A percentile compares a stretch with the other conserved stretches of the same genome.
These are phyloP conservation scores for Drosophila meridiana DNA, from an alignment of 2,888 invertebrate species.

Conservation along the genomic window DNA sequence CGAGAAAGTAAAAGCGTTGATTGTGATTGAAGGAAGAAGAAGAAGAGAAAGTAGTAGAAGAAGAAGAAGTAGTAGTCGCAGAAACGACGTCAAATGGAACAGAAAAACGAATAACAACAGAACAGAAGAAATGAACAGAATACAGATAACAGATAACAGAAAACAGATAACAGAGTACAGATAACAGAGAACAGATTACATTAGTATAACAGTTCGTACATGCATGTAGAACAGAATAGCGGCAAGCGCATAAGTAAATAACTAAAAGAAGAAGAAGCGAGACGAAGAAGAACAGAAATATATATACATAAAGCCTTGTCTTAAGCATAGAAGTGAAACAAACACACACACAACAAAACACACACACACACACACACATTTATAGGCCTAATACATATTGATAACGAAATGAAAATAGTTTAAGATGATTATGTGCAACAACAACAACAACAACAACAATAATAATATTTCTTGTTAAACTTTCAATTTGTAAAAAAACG, in stretches of 20 bases:
- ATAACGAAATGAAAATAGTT: constrained; percentile 22
- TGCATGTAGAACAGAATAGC: constrained; percentile 45
- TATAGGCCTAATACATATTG: constrained; percentile 5
- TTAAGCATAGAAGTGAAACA: neutral
- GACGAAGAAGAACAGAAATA: neutral
- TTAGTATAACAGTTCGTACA: constrained; percentile 22
- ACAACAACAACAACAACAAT: constrained; percentile 3
- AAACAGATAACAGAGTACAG: too few relatives aligned
- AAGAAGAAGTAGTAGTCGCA: neutral
- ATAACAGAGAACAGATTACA: constrained; percentile 6
- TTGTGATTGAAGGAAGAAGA: constrained; percentile 70
- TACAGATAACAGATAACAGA: too few relatives aligned
- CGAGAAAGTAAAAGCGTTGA: constrained; percentile 65
- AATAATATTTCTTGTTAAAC: constrained; percentile 21
- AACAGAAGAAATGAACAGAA: constrained; percentile 14
- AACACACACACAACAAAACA: neutral
- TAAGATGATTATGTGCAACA: constrained; percentile 43
- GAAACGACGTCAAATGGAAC: constrained; percentile 55
- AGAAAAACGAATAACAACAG: constrained; percentile 30
- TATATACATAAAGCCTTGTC: neutral
- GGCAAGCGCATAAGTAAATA: constrained; percentile 57
- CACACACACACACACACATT: constrained; percentile 6
- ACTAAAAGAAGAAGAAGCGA: neutral
- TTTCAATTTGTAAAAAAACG: neutral
- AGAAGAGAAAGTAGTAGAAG: neutral